Evolutionary conservation across 2,888 invertebrate genomes (phyloP).

Genomic region (Hyles lineata): DNA sequence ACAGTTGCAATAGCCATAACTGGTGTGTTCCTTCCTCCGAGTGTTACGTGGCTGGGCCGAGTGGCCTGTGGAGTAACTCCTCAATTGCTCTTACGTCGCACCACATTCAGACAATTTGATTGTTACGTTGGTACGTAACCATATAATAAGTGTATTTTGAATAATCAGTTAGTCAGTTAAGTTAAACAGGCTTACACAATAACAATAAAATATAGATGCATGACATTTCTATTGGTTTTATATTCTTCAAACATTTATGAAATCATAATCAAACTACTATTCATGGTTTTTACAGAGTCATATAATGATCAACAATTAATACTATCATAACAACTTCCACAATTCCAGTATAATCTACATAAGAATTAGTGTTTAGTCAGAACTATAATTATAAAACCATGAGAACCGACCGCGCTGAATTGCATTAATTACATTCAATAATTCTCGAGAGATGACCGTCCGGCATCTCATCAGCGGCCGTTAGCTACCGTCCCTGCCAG

Average conservation of each 20-base stretch:
- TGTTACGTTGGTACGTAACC: neutral
- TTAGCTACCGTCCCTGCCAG: neutral
- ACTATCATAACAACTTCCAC: neutral
- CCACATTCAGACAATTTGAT: neutral
- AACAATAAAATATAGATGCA: no score
- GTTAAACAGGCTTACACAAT: no score
- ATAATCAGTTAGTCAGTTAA: neutral
- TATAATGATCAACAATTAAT: neutral
- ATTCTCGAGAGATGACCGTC: conserved; percentile 1
- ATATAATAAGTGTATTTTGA: neutral
- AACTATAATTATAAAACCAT: conserved; percentile 9
- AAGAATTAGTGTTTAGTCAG: neutral
- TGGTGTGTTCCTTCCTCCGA: neutral
- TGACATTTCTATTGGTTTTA: no score
- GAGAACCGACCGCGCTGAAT: neutral
- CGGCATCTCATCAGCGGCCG: neutral
- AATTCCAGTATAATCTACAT: neutral
- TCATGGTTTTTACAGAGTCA: neutral
- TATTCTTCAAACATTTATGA: no score
- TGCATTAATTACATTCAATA: neutral
- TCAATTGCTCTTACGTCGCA: conserved; percentile 7
- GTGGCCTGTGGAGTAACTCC: neutral
- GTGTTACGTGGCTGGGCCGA: neutral
- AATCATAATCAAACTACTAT: neutral
- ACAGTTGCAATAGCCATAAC: neutral